These are phyloP conservation scores for Opisthograptis luteolata DNA, from an alignment of 2,888 invertebrate genomes.

Conservation along the genomic window DNA sequence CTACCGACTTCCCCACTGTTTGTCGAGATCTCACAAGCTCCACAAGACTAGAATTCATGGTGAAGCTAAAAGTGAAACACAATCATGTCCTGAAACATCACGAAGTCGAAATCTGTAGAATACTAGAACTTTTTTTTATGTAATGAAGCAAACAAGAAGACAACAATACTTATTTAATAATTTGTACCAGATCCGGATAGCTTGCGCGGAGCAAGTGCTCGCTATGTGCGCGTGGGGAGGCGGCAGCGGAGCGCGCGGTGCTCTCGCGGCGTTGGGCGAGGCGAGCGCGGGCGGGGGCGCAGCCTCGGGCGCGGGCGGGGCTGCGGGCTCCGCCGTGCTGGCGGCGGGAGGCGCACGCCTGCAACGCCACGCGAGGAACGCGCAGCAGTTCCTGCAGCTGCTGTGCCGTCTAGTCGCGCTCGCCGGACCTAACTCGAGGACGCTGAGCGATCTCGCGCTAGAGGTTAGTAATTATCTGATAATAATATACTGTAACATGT, in stretches of 20 bases:
- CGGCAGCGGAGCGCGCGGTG: conserved; percentile 73
- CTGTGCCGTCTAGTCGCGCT: conserved; percentile 88
- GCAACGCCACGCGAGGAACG: conserved; percentile 87
- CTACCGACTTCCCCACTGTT: neutral
- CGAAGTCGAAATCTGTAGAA: too few species aligned
- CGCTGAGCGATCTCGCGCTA: conserved; percentile 82
- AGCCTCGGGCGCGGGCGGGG: conserved; percentile 73
- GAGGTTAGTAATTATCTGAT: too few species aligned
- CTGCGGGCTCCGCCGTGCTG: conserved; percentile 86
- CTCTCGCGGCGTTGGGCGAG: conserved; percentile 64
- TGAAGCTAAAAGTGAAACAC: too few species aligned
- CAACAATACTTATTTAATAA: neutral
- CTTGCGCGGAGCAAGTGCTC: conserved; percentile 93
- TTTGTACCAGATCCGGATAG: conserved; percentile 85
- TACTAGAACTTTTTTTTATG: too few species aligned
- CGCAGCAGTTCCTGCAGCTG: conserved; percentile 91
- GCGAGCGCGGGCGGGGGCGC: conserved; percentile 77
- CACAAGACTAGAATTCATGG: too few species aligned
- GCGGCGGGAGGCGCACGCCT: conserved; percentile 63
- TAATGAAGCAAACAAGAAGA: too few species aligned
- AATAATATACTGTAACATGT: too few species aligned
- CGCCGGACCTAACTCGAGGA: conserved; percentile 88
- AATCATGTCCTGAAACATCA: too few species aligned
- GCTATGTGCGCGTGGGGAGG: conserved; percentile 93
- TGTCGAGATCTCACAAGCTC: too few species aligned